Percentiles rank a stretch among this genome's conserved stretches.
phyloP scores from a whole-genome alignment of 2,113 vertebrate genomes.

The Steatornis caripensis region DNA sequence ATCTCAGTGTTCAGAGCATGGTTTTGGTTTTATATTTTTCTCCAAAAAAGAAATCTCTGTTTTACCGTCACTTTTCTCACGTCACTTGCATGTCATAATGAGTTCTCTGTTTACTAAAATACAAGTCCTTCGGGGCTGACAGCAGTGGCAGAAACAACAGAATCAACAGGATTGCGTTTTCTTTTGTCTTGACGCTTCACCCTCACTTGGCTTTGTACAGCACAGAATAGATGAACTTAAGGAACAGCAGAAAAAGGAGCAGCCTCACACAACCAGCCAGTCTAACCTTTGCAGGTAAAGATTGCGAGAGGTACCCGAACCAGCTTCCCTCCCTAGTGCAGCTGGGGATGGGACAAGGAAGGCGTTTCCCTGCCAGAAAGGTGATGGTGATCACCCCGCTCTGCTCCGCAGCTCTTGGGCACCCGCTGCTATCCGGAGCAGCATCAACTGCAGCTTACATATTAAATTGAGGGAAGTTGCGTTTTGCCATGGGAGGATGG shows the following conservation, averaged over 20 bases:
- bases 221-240: neutral
- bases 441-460: neutral
- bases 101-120: slow-evolving; percentile 4
- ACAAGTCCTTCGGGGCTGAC: slow-evolving; percentile 15
- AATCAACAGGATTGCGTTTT: neutral
- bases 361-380: neutral
- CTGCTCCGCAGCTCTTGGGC: neutral
- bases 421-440: neutral
- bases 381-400: neutral
- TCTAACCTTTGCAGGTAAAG: neutral
- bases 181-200: neutral
- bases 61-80: neutral
- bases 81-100: neutral
- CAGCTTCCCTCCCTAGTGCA: neutral
- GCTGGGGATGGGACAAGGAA: neutral
- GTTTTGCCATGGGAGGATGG: neutral
- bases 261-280: neutral
- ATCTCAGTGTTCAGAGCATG: neutral
- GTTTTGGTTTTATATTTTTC: neutral
- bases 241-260: neutral
- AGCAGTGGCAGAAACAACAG: neutral
- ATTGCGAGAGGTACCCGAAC: fast-evolving
- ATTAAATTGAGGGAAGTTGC: neutral
- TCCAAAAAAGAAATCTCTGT: neutral
- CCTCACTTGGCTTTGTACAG: neutral